These are phyloP conservation scores for Enteromius radiatus DNA, from an alignment of 2,797 vertebrate genomes.

Conservation along the genomic window DNA sequence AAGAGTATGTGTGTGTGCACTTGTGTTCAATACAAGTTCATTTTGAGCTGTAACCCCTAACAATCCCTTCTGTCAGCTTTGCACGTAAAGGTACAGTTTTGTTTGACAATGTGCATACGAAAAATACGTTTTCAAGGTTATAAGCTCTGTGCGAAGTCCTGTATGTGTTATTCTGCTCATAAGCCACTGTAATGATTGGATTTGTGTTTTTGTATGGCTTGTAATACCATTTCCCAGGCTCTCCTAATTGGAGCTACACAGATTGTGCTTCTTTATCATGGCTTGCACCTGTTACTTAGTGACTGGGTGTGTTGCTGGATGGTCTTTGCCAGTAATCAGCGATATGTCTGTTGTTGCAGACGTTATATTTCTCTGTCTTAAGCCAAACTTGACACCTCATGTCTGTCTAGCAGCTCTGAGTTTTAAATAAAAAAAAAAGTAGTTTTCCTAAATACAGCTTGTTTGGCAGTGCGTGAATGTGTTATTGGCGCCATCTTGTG, in stretches of 20 bases:
- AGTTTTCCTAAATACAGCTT: conserved; percentile 5
- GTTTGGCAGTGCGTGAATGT: not conserved
- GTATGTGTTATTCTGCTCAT: conserved; percentile 3
- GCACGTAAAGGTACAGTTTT: conserved; percentile 46
- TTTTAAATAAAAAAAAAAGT: conserved; percentile 30
- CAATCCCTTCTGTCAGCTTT: not conserved
- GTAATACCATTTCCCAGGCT: conserved; percentile 5
- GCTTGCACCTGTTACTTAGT: conserved; percentile 32
- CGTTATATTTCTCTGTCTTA: conserved; percentile 17
- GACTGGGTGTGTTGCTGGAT: conserved; percentile 24
- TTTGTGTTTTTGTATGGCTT: conserved; percentile 24
- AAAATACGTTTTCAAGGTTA: not conserved
- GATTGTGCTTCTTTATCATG: conserved; percentile 1
- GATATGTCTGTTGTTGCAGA: conserved; percentile 50
- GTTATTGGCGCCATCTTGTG: not conserved
- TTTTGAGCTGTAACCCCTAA: conserved; percentile 5
- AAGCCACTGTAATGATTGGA: conserved; percentile 13
- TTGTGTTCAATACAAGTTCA: conserved; percentile 14
- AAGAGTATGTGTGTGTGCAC: not conserved
- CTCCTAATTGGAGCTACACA: conserved; percentile 2
- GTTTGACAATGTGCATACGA: not conserved
- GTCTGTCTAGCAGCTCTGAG: conserved; percentile 28
- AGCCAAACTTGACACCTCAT: conserved; percentile 34
- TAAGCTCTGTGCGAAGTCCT: not conserved
- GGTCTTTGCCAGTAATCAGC: conserved; percentile 19